Percentiles rank a stretch among this genome's conserved stretches.
These are phyloP conservation scores for Sphenodon punctatus DNA, from an alignment of 2,797 vertebrate species.

Conservation along the genomic window DNA sequence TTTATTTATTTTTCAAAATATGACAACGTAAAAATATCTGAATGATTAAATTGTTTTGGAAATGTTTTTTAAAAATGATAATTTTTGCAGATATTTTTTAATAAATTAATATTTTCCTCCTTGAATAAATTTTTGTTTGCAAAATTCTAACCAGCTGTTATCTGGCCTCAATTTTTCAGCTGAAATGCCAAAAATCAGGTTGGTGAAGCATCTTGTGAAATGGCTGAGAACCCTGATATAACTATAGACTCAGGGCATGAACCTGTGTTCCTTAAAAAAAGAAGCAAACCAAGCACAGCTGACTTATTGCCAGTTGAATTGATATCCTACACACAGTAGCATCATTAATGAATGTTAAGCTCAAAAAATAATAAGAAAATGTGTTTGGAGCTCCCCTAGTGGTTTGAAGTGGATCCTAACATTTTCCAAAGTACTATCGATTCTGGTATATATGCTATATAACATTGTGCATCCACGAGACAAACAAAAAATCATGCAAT, in stretches of 20 bases:
- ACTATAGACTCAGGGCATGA: too few relatives aligned
- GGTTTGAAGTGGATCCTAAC: neutral
- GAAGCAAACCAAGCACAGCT: neutral
- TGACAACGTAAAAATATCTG: too few relatives aligned
- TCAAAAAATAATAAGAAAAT: neutral
- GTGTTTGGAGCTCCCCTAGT: neutral
- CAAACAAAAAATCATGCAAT: neutral
- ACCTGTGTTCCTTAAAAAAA: neutral
- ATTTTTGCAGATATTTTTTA: too few relatives aligned
- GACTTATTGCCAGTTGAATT: neutral
- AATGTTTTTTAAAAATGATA: too few relatives aligned
- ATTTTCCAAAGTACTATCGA: neutral
- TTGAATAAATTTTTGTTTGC: too few relatives aligned
- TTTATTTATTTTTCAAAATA: too few relatives aligned
- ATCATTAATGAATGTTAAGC: neutral
- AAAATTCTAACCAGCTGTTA: too few relatives aligned
- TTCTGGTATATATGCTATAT: accelerated
- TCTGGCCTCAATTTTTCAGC: too few relatives aligned
- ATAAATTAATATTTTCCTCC: too few relatives aligned
- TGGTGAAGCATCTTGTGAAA: neutral
- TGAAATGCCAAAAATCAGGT: too few relatives aligned
- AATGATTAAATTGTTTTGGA: too few relatives aligned
- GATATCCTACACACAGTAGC: neutral
- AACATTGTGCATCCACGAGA: neutral
- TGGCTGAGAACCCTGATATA: too few relatives aligned